Evolutionary conservation across 2,888 invertebrate genomes (phyloP), one percentile per base, ranked within the genome.

Genomic region (Nomada lathburiana): DNA sequence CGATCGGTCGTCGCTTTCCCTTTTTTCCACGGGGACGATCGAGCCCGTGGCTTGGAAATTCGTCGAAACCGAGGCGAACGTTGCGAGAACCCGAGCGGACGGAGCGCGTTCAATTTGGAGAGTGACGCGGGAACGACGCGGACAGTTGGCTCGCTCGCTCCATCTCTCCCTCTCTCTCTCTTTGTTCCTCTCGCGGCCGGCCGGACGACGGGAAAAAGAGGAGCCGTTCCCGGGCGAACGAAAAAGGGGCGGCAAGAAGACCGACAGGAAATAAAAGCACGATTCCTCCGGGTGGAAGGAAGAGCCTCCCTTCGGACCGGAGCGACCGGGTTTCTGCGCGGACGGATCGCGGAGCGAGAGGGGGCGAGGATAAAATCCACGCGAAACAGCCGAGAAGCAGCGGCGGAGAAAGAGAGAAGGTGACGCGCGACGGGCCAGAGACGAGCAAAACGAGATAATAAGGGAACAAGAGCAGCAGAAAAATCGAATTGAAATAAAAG

Each of bases 261-360:
- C 67, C 81, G 75, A 86, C 72, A 64, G 80, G 84, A 88, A 88
- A 87, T 86, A 88, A 86, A 87, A 87, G 77, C 84, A 88, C 73
- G 74, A 82, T 62, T 76, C 42, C 36, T 53, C 62, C 57, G 67
- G 68, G 53, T n/a, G 77, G 53, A 52, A 42, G 53, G 42, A 65
- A 47, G 52, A 52, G 68, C 71, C 73, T 73, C 76, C 74, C 69
- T 59, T 63, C n/a, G 67, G 57, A 53, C 10, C 55, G 29, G 26
- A 42, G 20, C 44, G 36, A 53, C 42, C 59, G 44, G 69, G 62
- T 59, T 26, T 60, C 36, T 2, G 60, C 42, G 57, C 13, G 73
- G 50, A 52, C 42, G 20, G 76, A 36, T 10, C 26, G 1, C 2
- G 18, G 10, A 5, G 1, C 16, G 4, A 18, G 11, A 36, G 36